Base-by-base conservation (phyloP, 1,140 invertebrate genomes). In the Antheraea pernyi region DNA sequence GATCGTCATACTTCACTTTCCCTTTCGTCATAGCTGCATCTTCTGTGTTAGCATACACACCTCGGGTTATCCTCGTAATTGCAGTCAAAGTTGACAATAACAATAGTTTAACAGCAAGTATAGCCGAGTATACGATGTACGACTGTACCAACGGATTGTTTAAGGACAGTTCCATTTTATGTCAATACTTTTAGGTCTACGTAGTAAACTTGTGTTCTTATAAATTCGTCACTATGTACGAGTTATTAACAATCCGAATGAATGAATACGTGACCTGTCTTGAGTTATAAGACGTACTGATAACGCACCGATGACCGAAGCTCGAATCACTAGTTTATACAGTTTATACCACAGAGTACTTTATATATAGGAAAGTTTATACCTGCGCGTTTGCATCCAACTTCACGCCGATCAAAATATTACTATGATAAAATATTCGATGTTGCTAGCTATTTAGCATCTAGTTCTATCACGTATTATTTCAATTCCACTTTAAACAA, bases 51-150 rank as follows among this genome's bases (percentile, higher is more conserved):
- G 87, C 70, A 69, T 77, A 91, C 9, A 78, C 65, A 30, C 77
- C 75, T 76, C 91, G 92, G 5, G 76, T 72, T 8, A 94, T 73
- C 19, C 94, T 81, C 37, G 89, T 73, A 13, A 87, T 59, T 0
- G 81, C 82, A 0, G 94, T 95, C 11, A 94, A 70, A 7, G 86
- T n/a, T 19, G 90, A 75, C 83, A 95, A 84, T 3, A 81, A 39
- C 48, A 95, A 64, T 74, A 94, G 83, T 75, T 95, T 95, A 6
- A 94, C 30, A 16, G 93, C 85, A 30, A 95, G 79, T 58, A 95
- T 84, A 1, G 86, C 91, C 0, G 91, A 88, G 75, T 94, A 94
- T 63, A 94, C 87, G 3, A 93, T 91, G 73, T 91, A 94, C 7
- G 90, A 85, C 59, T 88, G 79, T 19, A 94, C 91, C 0, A 88